Evolutionary conservation across 1,140 invertebrate genomes (phyloP).

Genomic region (Camponotus pennsylvanicus): DNA sequence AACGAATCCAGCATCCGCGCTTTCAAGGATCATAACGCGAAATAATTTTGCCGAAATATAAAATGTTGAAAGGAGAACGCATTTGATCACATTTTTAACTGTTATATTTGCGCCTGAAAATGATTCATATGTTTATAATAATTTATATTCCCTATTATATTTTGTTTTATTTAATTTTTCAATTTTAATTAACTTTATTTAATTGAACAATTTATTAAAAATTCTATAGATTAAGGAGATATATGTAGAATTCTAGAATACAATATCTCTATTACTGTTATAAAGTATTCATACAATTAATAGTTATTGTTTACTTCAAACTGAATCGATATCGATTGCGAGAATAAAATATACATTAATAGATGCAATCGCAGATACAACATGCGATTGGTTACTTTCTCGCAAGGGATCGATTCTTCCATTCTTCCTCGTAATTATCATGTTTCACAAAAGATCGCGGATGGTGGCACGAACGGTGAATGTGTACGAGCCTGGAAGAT

Average conservation of each 20-base stretch:
- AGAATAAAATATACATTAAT: neutral
- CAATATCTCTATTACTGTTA: neutral
- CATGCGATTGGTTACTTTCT: neutral
- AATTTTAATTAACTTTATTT: no score
- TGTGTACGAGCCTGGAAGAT: slow-evolving; percentile 36
- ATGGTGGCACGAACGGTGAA: slow-evolving; percentile 3
- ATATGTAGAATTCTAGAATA: neutral
- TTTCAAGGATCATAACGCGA: neutral
- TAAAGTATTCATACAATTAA: neutral
- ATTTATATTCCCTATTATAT: neutral
- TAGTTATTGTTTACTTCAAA: neutral
- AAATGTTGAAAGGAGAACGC: neutral
- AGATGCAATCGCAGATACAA: neutral
- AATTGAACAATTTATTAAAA: neutral
- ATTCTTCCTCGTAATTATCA: neutral
- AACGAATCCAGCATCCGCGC: slow-evolving; percentile 5
- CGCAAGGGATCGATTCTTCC: neutral
- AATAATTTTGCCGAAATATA: neutral
- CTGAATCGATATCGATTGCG: slow-evolving; percentile 5
- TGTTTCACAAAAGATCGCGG: slow-evolving; percentile 37
- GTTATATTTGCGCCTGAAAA: neutral
- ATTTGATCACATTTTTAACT: neutral
- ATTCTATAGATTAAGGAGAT: neutral
- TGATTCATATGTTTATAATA: neutral
- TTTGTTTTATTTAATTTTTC: neutral